These are phyloP conservation scores for Eriosoma lanigerum DNA, from an alignment of 1,140 invertebrate species.

Conservation along the genomic window DNA sequence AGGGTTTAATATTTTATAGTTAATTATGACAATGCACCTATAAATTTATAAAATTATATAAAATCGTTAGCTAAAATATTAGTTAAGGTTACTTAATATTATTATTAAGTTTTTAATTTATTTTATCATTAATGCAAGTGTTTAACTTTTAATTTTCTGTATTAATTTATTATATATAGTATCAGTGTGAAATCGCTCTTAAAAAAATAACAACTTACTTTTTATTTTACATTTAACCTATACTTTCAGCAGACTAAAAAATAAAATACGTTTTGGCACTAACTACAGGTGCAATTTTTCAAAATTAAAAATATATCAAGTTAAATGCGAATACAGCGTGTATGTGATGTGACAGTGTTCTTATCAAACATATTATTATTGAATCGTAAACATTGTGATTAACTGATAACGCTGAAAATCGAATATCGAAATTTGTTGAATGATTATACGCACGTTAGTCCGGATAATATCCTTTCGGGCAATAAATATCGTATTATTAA, in stretches of 20 bases:
- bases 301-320: background rate
- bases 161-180: too few species aligned
- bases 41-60: too few species aligned
- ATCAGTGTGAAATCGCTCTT: too few species aligned
- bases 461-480: background rate
- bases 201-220: too few species aligned
- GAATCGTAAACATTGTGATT: background rate
- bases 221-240: too few species aligned
- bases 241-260: background rate
- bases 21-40: too few species aligned
- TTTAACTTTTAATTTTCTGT: too few species aligned
- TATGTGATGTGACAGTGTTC: background rate
- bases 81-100: too few species aligned
- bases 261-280: background rate
- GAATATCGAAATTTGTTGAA: background rate
- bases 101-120: too few species aligned
- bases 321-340: background rate
- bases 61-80: too few species aligned
- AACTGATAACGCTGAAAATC: background rate
- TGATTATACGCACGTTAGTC: background rate
- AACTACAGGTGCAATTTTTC: background rate
- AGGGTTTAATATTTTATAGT: too few species aligned
- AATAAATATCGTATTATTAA: slow-evolving; percentile 19
- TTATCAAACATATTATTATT: background rate
- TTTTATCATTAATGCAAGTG: too few species aligned